phyloP scores from a whole-genome alignment of 2,797 vertebrate species.

The Eospalax fontanierii region DNA sequence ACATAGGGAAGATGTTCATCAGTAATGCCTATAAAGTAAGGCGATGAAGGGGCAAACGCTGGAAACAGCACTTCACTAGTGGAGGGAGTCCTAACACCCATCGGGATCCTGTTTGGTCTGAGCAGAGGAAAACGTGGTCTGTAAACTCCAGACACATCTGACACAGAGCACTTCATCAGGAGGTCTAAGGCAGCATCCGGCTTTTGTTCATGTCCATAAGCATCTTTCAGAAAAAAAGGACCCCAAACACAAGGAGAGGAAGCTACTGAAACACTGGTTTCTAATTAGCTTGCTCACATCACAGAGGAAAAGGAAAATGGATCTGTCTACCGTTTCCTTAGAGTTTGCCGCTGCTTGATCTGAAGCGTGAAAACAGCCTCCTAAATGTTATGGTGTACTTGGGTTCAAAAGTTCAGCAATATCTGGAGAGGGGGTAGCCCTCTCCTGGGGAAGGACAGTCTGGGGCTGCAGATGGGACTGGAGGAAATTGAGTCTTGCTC shows the following conservation, averaged over 20 bases:
- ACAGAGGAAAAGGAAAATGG: constrained; percentile 84
- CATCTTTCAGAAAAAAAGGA: constrained; percentile 61
- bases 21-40: background rate
- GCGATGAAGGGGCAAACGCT: background rate
- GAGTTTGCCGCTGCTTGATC: constrained; percentile 77
- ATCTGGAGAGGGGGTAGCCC: constrained; percentile 40
- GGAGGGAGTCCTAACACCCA: background rate
- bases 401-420: constrained; percentile 81
- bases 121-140: background rate
- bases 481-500: background rate
- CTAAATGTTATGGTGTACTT: constrained; percentile 61
- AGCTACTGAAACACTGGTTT: constrained; percentile 80
- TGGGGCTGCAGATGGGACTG: constrained; percentile 75
- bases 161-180: constrained; percentile 69
- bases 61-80: constrained; percentile 23
- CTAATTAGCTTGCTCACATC: constrained; percentile 85
- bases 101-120: background rate
- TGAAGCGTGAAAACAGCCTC: constrained; percentile 73
- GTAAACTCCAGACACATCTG: constrained; percentile 69
- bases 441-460: constrained; percentile 10
- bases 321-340: constrained; percentile 82
- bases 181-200: constrained; percentile 76
- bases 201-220: constrained; percentile 42
- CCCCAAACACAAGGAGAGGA: constrained; percentile 77
- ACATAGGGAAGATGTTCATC: background rate